A percentile compares a stretch with the other conserved stretches of the same genome.
These are phyloP conservation scores for Brachylomia viminalis DNA, from an alignment of 2,888 invertebrate species.

Conservation along the genomic window DNA sequence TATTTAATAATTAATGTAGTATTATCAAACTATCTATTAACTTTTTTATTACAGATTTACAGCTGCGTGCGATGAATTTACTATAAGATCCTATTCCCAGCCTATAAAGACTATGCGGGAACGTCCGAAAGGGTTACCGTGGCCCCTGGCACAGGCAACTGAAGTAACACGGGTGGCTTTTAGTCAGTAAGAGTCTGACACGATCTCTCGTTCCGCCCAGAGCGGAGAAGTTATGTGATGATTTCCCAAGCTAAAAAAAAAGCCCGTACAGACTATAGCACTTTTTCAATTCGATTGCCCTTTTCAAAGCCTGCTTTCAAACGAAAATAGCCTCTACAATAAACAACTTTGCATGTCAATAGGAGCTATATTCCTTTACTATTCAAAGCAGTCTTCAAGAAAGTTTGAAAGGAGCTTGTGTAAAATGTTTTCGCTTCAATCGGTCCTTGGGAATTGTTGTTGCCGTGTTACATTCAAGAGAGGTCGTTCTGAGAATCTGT, in stretches of 20 bases:
- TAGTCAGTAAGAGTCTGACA: no score
- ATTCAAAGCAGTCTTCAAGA: conserved; percentile 9
- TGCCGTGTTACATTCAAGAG: conserved; percentile 39
- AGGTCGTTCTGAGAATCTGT: conserved; percentile 36
- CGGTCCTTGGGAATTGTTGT: conserved; percentile 37
- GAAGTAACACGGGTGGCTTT: no score
- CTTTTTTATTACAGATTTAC: not conserved
- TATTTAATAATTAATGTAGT: conserved; percentile 9
- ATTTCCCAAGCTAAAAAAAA: no score
- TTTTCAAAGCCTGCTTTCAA: conserved; percentile 16
- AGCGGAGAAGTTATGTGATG: no score
- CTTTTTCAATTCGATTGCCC: conserved; percentile 10
- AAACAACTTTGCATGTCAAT: conserved; percentile 32
- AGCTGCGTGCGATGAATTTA: not conserved
- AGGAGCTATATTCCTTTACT: conserved; percentile 38
- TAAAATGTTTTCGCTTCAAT: conserved; percentile 48
- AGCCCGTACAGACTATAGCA: not conserved
- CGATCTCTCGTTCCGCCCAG: no score
- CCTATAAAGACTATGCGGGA: no score
- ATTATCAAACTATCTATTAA: conserved; percentile 3
- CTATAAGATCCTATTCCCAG: conserved; percentile 7
- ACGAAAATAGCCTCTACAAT: conserved; percentile 21
- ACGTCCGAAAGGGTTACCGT: no score
- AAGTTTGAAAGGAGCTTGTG: conserved; percentile 39
- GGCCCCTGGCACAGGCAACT: no score